Evolutionary conservation across 2,113 vertebrate species (phyloP), one percentile per base, ranked within the genome.

Genomic region (Pygoscelis adeliae): DNA sequence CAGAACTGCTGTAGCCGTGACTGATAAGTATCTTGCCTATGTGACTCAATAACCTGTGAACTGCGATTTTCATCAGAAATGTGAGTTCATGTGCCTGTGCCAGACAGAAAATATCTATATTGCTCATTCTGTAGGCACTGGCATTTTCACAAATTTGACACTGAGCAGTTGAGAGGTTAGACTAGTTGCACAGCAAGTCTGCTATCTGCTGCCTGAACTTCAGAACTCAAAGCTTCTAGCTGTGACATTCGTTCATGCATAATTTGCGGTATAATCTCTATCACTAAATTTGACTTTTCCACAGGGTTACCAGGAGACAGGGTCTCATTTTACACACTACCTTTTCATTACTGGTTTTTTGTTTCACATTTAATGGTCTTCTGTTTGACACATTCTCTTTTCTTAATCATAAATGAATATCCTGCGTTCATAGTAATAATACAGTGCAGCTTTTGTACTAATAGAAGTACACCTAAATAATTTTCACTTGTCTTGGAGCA

Each of bases 401-500:
- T 76, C 69, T 90, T 88, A 53, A 21, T 46, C 13, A 46, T n/a
- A n/a, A n/a, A n/a, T 22, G 46, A 89, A 70, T 82, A 78, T 47
- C 55, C 52, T 59, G 72, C 1, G 1, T 71, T 91, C 86, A 62
- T 65, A 89, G 61, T 93, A 89, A 81, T 92, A 93, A 87, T 50
- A 44, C 69, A 55, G 81, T 15, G 25, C 86, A 94, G 86, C 38
- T 89, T 93, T 82, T 79, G 59, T 85, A 84, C 89, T 89, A 89
- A 96, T 84, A 72, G 87, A 91, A 89, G 27, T n/a, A 52, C 83
- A 96, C 70, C 77, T 94, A 71, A 94, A 84, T 91, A 22, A 71
- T 95, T 95, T 96, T 71, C 72, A n/a, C 77, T 91, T 92, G 76
- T 83, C 91, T 91, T 9, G 6, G 61, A 94, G 87, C 91, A 95